Base-by-base conservation (phyloP, 2,797 vertebrate species). In the Pyrrhura leucotis region DNA sequence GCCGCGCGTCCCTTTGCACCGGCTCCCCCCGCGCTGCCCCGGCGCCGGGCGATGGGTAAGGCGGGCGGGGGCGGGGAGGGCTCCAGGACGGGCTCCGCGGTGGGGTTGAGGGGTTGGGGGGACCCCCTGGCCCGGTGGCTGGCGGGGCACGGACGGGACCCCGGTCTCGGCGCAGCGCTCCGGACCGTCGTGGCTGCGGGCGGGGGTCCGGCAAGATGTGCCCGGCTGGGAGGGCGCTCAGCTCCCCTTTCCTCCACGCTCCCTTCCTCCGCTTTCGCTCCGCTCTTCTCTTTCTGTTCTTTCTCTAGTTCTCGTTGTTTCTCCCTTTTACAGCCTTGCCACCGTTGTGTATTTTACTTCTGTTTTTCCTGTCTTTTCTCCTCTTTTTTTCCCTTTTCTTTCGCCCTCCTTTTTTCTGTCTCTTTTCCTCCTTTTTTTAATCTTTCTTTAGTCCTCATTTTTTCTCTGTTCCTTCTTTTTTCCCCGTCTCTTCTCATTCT, bases 41-140 rank as follows among this genome's bases (percentile, higher is more conserved):
- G 68, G 48, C 63, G 79, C 78, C 85, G 50, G 79, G 63, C 77
- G 71, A 96, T 96, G 96, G 96, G 96, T 96, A 93, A 96, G 85
- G 40, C 56, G 42, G 68, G 78, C 69, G 51, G 59, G n/a, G 5
- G 37, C 26, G 47, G 63, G 35, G 44, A 63, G 26, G 35, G 63
- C 45, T 37, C 22, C 48, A 44, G 39, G 33, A 13, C 50, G 76
- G 47, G 85, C 45, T 51, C 53, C 61, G 72, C 53, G 85, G 92
- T 72, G 94, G 44, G 11, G 33, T 1, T 12, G 33, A 8, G 22
- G 37, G 44, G 68, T 28, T 7, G 10, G 37, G 26, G 39, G 35
- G 17, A 51, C 37, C 9, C 7, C 35, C 19, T 21, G 50, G 40
- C 7, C n/a, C 42, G 13, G 28, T 6, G 76, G 33, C 33, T 9